Conservation (phyloP, 2,113 vertebrate genomes). For the Engystomops pustulosus region DNA sequence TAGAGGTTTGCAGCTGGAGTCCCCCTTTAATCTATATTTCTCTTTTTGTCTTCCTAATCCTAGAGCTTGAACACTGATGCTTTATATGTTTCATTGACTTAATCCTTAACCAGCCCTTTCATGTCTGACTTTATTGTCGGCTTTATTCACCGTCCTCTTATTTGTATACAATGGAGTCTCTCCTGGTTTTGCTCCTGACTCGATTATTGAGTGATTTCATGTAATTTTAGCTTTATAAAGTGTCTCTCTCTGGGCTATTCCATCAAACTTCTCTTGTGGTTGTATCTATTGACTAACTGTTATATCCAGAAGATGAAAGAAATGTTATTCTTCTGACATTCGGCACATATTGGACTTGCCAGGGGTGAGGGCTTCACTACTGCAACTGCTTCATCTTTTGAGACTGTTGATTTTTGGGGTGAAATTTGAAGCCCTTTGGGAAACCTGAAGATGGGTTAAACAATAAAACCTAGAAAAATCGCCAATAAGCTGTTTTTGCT, state of each 20-base stretch:
- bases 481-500: no score
- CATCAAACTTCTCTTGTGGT: background rate
- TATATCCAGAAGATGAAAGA: background rate
- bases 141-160: background rate
- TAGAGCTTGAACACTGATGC: background rate
- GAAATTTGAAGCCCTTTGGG: no score
- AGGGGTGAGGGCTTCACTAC: no score
- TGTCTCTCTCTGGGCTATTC: background rate
- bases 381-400: no score
- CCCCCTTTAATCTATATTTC: background rate
- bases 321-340: background rate
- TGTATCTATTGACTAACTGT: background rate
- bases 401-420: no score
- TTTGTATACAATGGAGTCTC: slow-evolving; percentile 23
- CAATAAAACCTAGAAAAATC: no score
- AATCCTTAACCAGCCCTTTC: background rate
- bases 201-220: background rate
- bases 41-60: background rate
- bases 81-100: background rate
- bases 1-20: no score
- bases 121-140: background rate
- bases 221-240: background rate
- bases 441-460: no score
- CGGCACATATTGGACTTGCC: no score
- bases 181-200: slow-evolving; percentile 15